These are phyloP conservation scores for Trogon melanurus DNA, from an alignment of 2,113 vertebrate species.

Conservation along the genomic window DNA sequence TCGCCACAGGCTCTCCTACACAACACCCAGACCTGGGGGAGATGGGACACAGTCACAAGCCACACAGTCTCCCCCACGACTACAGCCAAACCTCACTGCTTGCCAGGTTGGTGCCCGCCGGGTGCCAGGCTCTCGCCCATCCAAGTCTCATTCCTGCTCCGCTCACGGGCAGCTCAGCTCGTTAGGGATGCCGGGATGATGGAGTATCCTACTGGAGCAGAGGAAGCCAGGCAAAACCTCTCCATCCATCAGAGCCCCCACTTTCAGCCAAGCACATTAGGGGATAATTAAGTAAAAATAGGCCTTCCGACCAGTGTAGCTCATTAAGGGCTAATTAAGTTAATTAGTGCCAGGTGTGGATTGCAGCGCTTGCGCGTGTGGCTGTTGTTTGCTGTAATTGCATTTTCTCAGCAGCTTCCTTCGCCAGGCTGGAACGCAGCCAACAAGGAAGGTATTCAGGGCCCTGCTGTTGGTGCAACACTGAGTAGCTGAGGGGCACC, in stretches of 20 bases:
- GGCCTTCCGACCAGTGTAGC: constrained; percentile 80
- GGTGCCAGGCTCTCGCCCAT: not conserved
- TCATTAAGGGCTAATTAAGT: constrained; percentile 84
- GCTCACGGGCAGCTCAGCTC: not conserved
- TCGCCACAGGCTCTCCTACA: not conserved
- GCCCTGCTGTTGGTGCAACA: constrained; percentile 57
- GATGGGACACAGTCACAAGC: not conserved
- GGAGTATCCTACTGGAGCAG: constrained; percentile 12
- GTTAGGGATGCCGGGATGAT: not conserved
- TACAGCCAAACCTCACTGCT: fast-evolving
- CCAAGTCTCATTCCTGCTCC: not conserved
- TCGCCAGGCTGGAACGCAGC: constrained; percentile 44
- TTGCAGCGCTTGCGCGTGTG: constrained; percentile 68
- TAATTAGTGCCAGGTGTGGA: constrained; percentile 85
- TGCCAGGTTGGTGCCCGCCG: not conserved
- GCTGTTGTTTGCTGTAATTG: constrained; percentile 81
- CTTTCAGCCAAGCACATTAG: constrained; percentile 76
- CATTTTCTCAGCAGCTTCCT: constrained; percentile 74
- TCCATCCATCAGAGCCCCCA: constrained; percentile 58
- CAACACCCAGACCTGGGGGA: fast-evolving
- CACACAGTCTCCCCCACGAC: not conserved
- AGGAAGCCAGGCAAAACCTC: constrained; percentile 60
- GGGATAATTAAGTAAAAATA: constrained; percentile 86
- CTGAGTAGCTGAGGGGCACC: not conserved
- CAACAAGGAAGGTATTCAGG: constrained; percentile 59